These are phyloP conservation scores for Beris chalybata DNA, from an alignment of 2,888 invertebrate genomes.

Conservation along the genomic window DNA sequence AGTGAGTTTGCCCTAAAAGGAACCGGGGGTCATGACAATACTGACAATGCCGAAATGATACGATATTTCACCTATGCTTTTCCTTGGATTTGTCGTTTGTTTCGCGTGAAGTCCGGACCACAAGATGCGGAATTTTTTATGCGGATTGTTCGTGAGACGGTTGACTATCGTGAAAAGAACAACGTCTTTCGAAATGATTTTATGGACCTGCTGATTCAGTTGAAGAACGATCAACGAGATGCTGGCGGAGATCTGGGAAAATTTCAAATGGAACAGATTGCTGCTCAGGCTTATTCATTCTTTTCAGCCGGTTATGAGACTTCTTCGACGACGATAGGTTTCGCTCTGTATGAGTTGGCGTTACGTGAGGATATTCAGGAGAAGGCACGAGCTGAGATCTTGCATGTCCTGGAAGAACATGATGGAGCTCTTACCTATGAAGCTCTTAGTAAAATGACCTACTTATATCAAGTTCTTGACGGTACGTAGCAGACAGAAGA, in stretches of 20 bases:
- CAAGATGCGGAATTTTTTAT: slow-evolving; percentile 48
- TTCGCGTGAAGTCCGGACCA: slow-evolving; percentile 41
- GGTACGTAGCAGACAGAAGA: slow-evolving; percentile 50
- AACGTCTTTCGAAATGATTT: slow-evolving; percentile 57
- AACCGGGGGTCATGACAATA: slow-evolving; percentile 31
- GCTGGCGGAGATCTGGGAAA: neutral
- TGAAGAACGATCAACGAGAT: slow-evolving; percentile 43
- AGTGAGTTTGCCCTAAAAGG: slow-evolving; percentile 38
- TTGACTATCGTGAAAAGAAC: slow-evolving; percentile 52
- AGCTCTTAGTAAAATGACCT: slow-evolving; percentile 60
- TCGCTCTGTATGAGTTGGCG: slow-evolving; percentile 60
- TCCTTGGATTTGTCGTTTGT: neutral
- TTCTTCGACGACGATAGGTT: slow-evolving; percentile 61
- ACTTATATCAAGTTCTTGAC: slow-evolving; percentile 61
- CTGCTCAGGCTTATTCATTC: slow-evolving; percentile 16
- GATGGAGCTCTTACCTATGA: slow-evolving; percentile 59
- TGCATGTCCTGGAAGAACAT: slow-evolving; percentile 53
- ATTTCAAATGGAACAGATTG: slow-evolving; percentile 2
- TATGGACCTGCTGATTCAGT: slow-evolving; percentile 59
- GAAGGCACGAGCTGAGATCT: slow-evolving; percentile 58
- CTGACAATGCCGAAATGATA: neutral
- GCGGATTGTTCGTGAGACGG: slow-evolving; percentile 50
- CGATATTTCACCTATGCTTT: neutral
- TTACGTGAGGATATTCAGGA: slow-evolving; percentile 59
- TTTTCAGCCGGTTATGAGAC: slow-evolving; percentile 48